Percentiles rank a stretch among this genome's conserved stretches.
Conservation (phyloP, 2,797 vertebrate genomes). For the Myiotriccus ornatus region DNA sequence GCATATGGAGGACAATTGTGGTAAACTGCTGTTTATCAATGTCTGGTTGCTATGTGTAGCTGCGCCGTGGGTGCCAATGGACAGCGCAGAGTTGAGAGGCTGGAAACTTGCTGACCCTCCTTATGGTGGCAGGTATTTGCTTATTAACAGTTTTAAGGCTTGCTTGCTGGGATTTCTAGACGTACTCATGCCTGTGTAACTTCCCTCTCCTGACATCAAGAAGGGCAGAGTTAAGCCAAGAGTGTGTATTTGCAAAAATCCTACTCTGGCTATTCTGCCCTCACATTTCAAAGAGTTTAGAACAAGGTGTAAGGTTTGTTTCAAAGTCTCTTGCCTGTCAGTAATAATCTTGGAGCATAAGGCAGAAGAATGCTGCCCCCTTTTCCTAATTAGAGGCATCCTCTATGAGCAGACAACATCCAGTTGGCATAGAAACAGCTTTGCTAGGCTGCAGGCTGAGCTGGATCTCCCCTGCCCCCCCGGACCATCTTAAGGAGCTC, state of each 20-base stretch:
- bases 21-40: background rate
- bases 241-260: background rate
- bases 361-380: background rate
- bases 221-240: background rate
- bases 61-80: accelerated
- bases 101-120: background rate
- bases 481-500: background rate
- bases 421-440: background rate
- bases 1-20: background rate
- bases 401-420: background rate
- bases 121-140: background rate
- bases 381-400: background rate
- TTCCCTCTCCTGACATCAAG: background rate
- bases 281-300: background rate
- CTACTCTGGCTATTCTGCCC: background rate
- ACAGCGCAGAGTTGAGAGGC: background rate
- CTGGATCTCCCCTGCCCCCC: background rate
- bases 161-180: background rate
- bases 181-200: accelerated
- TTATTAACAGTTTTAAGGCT: background rate
- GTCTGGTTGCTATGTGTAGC: background rate
- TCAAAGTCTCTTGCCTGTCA: background rate
- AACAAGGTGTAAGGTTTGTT: background rate
- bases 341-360: background rate
- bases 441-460: background rate